Conservation (phyloP, 2,797 vertebrate genomes). For the Arrhamphus sclerolepis region DNA sequence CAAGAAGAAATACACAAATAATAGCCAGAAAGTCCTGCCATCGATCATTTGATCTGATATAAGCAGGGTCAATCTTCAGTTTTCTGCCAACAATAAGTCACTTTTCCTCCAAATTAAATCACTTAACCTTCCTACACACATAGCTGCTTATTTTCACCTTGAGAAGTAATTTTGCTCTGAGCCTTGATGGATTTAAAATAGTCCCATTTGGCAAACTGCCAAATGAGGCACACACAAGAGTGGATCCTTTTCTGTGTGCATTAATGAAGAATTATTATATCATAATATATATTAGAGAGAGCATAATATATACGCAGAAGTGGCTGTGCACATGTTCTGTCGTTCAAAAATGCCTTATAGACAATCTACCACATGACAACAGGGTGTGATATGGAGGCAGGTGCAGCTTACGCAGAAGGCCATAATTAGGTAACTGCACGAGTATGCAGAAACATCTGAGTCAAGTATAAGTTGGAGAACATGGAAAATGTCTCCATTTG, state of each 20-base stretch:
- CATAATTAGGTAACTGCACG: no score
- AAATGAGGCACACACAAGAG: conserved; percentile 21
- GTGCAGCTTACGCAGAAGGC: no score
- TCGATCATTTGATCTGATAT: not conserved
- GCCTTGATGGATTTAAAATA: conserved; percentile 24
- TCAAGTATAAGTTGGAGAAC: no score
- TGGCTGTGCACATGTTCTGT: no score
- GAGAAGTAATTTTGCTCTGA: conserved; percentile 30
- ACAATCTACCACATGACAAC: no score
- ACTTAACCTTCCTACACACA: conserved; percentile 1
- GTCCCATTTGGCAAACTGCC: conserved; percentile 33
- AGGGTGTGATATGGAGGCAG: no score
- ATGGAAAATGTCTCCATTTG: no score
- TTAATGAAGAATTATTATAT: no score
- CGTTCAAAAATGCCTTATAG: no score
- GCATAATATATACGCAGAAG: no score
- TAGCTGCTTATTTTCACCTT: conserved; percentile 41
- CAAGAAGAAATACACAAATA: conserved; percentile 9
- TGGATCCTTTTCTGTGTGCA: not conserved
- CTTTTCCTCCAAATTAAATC: conserved; percentile 43
- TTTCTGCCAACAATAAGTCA: conserved; percentile 30
- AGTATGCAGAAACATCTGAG: no score
- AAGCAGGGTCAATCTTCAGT: conserved; percentile 18
- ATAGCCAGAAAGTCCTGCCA: conserved; percentile 14
- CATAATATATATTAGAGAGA: no score